These are phyloP conservation scores for Otus sunia DNA, from an alignment of 2,113 vertebrate genomes.

Conservation along the genomic window DNA sequence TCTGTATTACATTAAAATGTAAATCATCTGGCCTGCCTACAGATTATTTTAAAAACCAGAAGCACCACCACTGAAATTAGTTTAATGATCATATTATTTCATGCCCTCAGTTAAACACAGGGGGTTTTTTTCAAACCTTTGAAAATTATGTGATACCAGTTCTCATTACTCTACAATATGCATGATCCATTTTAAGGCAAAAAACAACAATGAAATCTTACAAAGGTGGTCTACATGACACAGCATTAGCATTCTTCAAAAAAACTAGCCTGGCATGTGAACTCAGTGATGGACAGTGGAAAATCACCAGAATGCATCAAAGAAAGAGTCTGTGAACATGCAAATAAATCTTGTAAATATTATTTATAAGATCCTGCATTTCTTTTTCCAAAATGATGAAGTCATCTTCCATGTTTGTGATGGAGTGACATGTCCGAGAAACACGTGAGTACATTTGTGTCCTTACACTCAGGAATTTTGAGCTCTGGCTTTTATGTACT, in stretches of 20 bases:
- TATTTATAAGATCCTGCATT: background rate
- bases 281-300: background rate
- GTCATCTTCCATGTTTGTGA: accelerated
- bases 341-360: background rate
- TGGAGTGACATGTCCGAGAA: background rate
- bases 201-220: background rate
- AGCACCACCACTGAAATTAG: background rate
- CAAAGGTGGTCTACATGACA: background rate
- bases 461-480: background rate
- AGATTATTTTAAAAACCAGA: background rate
- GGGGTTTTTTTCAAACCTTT: background rate
- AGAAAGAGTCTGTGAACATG: background rate
- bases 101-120: background rate
- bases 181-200: background rate
- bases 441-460: background rate
- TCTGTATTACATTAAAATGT: background rate
- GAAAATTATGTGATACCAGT: background rate
- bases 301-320: background rate
- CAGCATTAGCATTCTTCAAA: background rate
- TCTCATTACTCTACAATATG: background rate
- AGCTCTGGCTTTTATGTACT: background rate
- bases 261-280: background rate
- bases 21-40: background rate
- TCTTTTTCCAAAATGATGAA: background rate
- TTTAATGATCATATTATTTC: conserved; percentile 5